Evolutionary conservation across 2,797 vertebrate genomes (phyloP), one percentile per base, ranked within the genome.

Genomic region (Rhadinocentrus ornatus): DNA sequence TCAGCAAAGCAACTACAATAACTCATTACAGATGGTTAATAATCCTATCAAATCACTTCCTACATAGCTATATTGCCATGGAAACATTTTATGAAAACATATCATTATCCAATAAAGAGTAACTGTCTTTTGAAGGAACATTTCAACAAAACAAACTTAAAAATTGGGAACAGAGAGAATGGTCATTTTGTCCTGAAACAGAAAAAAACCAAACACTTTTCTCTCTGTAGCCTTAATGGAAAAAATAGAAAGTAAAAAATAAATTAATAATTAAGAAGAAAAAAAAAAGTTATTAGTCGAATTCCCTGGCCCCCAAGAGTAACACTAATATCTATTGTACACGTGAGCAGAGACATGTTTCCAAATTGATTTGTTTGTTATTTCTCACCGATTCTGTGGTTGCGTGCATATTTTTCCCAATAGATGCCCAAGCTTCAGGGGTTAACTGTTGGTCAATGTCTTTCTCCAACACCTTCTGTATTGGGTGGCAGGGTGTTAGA

Each of bases 401-500:
- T 92, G 93, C 91, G 91, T 92, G 92, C 92, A 93, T 94, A 93
- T 94, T 93, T 94, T 94, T 94, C 86, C 93, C 92, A 94, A 93
- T 93, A 94, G 94, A 93, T 88, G 93, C 92, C 92, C 93, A 94
- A 92, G 91, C 93, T 94, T 94, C 92, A 89, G 93, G 91, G 91
- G 93, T 94, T 93, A 94, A 94, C 93, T 92, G 88, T 93, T 93
- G 86, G 86, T 94, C 94, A 94, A 93, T 93, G 92, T 93, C 91
- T 93, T 92, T 94, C 93, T 94, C 93, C 94, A 93, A 90, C 92
- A 94, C 91, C 93, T 94, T 94, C 93, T 93, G 91, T 93, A 94
- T 93, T 92, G 93, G 93, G 91, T 88, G 92, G 93, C 93, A 94
- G 93, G 93, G 93, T 91, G 90, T 93, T 92, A 92, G 91, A 92